These are phyloP conservation scores for Megalopta genalis DNA, from an alignment of 1,140 invertebrate species.

Conservation along the genomic window DNA sequence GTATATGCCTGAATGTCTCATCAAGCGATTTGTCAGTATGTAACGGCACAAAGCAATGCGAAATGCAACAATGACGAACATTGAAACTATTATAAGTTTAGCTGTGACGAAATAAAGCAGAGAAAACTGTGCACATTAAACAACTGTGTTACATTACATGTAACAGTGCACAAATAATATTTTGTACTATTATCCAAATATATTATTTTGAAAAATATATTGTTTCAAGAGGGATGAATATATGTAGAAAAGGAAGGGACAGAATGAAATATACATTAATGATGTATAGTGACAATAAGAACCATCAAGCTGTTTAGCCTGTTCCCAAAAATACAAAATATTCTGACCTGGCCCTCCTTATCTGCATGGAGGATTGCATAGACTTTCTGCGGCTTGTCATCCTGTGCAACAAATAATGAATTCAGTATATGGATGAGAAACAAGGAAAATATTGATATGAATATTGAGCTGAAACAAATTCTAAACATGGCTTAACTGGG, in stretches of 20 bases:
- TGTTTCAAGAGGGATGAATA: slow-evolving; percentile 2
- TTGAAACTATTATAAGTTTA: background rate
- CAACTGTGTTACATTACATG: background rate
- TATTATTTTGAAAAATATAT: slow-evolving; percentile 2
- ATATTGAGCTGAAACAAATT: background rate
- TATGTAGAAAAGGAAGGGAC: slow-evolving; percentile 69
- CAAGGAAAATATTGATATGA: slow-evolving; percentile 40
- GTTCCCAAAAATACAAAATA: slow-evolving; percentile 71
- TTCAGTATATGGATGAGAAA: slow-evolving; percentile 57
- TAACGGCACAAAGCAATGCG: background rate
- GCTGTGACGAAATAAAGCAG: slow-evolving; percentile 8
- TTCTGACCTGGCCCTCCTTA: slow-evolving; percentile 85
- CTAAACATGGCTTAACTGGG: background rate
- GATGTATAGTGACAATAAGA: slow-evolving; percentile 48
- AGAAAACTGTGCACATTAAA: background rate
- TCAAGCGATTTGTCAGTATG: background rate
- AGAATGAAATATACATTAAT: slow-evolving; percentile 56
- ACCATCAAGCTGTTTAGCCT: slow-evolving; percentile 51
- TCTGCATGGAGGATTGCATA: slow-evolving; percentile 85
- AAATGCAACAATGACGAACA: slow-evolving; percentile 1
- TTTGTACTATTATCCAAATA: background rate
- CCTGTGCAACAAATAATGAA: slow-evolving; percentile 82
- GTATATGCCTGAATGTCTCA: background rate
- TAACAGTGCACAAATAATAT: slow-evolving; percentile 14
- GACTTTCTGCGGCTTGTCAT: slow-evolving; percentile 83